These are phyloP conservation scores for Monoplex corrugatus DNA, from an alignment of 2,888 invertebrate genomes.

Conservation along the genomic window DNA sequence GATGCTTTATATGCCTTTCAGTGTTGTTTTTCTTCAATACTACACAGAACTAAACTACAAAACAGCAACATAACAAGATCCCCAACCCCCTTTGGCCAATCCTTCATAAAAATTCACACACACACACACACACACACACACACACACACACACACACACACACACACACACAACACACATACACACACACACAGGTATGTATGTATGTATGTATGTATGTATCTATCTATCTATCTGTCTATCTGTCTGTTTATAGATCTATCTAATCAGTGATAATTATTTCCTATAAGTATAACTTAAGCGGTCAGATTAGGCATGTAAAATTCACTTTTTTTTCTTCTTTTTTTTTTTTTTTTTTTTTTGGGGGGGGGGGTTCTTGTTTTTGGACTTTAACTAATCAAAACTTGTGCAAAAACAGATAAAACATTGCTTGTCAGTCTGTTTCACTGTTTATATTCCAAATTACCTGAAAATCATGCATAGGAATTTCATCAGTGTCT, in stretches of 20 bases:
- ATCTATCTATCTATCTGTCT: not conserved
- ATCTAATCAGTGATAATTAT: too few relatives aligned
- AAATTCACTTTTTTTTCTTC: too few relatives aligned
- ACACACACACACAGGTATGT: not conserved
- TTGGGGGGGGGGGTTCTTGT: too few relatives aligned
- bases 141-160: not conserved
- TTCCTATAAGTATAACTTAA: too few relatives aligned
- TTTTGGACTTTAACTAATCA: too few relatives aligned
- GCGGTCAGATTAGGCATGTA: too few relatives aligned
- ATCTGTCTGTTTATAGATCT: not conserved
- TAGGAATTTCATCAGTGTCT: constrained; percentile 50
- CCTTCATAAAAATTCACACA: not conserved
- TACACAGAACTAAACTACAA: not conserved
- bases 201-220: not conserved
- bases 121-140: not conserved
- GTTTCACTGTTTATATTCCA: not conserved
- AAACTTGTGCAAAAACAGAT: not conserved
- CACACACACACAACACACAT: not conserved
- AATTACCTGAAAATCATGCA: constrained; percentile 57
- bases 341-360: too few relatives aligned
- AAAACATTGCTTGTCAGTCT: not conserved
- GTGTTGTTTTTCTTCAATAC: not conserved
- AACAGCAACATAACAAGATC: not conserved
- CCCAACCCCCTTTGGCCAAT: not conserved
- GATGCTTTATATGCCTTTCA: too few relatives aligned